Base-by-base conservation (phyloP, 2,113 vertebrate species). In the Eleginops maclovinus region DNA sequence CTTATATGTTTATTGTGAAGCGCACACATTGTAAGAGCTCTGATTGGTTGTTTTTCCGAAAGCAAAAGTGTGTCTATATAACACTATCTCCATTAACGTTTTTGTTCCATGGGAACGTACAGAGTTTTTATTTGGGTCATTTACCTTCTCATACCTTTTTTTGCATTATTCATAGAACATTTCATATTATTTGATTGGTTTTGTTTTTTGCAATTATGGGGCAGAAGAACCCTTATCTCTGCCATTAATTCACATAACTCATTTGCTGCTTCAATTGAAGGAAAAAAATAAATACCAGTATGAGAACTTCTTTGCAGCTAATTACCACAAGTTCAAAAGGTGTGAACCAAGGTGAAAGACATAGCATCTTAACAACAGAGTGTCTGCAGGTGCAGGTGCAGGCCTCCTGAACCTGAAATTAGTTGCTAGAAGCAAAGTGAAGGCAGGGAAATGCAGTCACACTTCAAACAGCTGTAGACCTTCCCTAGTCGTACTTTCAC, bases 401-500 rank as follows among this genome's bases (percentile, higher is more conserved):
- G 51, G 58, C 21, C 62, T 50, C 59, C 54, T 41, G 53, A 81
- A 79, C 26, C 49, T 69, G 44, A 69, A 87, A 77, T 59, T 41
- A 77, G 77, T 47, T 4, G 77, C 71, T 81, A 0, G 65, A 79
- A 70, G 56, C 80, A 77, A 75, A 83, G 49, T 28, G 60, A 44
- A 24, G 47, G 55, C 28, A 67, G 50, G 50, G 75, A 72, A 61
- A 82, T 19, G 22, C 73, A 69, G 49, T 67, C 76, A 81, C 41
- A 77, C 69, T 76, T 82, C 73, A 88, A 86, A 76, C 82, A 82
- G 73, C 72, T 63, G 72, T 16, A 70, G 67, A 49, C 43, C 13
- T 68, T 82, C 70, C 67, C 68, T n/a, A 7, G 50, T 61, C 10
- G 54, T 47, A 55, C 47, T 47, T 72, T 41, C 61, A 75, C 66